Evolutionary conservation across 2,113 vertebrate genomes (phyloP), one percentile per base, ranked within the genome.

Genomic region (Amphiprion percula): DNA sequence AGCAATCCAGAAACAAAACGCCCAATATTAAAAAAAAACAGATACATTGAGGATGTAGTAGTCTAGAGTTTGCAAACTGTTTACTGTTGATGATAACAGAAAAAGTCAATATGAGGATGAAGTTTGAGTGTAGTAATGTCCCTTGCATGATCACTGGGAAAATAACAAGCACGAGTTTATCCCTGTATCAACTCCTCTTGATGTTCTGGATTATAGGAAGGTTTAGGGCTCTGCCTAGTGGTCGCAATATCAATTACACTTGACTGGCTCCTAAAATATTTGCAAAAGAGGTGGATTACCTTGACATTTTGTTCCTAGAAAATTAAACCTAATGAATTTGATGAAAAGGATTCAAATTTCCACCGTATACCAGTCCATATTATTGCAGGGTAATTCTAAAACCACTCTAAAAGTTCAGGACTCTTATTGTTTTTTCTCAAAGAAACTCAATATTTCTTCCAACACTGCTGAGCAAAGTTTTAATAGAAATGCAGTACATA

Each of bases 191-290:
- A 21, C 59, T 39, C 30, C 24, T 66, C 56, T 28, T 23, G 26
- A 17, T 49, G 39, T n/a, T 58, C 16, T 67, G 50, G 46, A 59
- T 81, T 19, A 56, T 53, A 44, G 7, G 26, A 75, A 79, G 62
- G 55, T 46, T 80, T 72, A 88, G 72, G 59, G 87, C 87, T 83
- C 90, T 47, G 68, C 86, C 88, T 92, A 86, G 88, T 90, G 90
- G 92, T 61, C 21, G 77, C 71, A 62, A 67, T 79, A 83, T 77
- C 46, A 82, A 83, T 76, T 90, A 80, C 91, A 91, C 58, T 62
- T 1, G 63, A 80, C 15, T 72, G 53, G 50, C 55, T 73, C 62
- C 9, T 19, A 8, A 68, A 41, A 19, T 17, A 26, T 60, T 14
- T 39, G 10, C 15, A 4, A 66, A 76, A 77, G 16, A 15, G 49